A percentile compares a stretch with the other conserved stretches of the same genome.
Evolutionary conservation across 2,113 vertebrate species (phyloP).

Genomic region (Thunnus maccoyii): DNA sequence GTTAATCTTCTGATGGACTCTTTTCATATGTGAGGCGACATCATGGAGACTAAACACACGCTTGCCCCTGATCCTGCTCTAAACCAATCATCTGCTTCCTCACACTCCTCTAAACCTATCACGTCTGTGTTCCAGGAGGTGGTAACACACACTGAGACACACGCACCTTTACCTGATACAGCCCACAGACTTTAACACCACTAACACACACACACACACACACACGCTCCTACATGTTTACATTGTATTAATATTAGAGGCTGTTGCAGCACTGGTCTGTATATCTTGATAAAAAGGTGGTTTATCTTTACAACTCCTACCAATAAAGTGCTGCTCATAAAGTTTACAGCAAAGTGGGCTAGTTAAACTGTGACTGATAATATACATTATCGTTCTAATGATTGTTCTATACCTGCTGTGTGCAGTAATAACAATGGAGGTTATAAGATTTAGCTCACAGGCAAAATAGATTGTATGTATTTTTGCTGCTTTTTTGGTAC

Average conservation of each 20-base stretch:
- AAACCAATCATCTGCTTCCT: constrained; percentile 53
- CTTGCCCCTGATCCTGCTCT: constrained; percentile 30
- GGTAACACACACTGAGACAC: constrained; percentile 4
- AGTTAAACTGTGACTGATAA: too few species aligned
- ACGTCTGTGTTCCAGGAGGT: constrained; percentile 21
- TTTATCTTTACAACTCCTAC: constrained; percentile 60
- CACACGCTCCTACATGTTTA: constrained; percentile 10
- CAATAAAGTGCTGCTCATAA: constrained; percentile 55
- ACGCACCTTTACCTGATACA: constrained; percentile 7
- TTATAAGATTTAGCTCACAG: too few species aligned
- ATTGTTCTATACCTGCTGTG: background rate
- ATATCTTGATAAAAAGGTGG: constrained; percentile 17
- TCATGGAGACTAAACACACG: background rate
- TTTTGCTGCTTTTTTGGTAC: too few species aligned
- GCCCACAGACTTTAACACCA: background rate
- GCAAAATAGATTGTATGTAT: too few species aligned
- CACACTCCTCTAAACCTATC: constrained; percentile 19
- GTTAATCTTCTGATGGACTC: constrained; percentile 41
- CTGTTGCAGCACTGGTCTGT: background rate
- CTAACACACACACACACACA: background rate
- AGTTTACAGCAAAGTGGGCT: background rate
- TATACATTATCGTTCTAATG: background rate
- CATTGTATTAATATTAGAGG: constrained; percentile 32
- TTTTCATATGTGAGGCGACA: constrained; percentile 26
- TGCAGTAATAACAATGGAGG: background rate